Evolutionary conservation across 2,113 vertebrate genomes (phyloP).

Genomic region (Tangachromis dhanisi): DNA sequence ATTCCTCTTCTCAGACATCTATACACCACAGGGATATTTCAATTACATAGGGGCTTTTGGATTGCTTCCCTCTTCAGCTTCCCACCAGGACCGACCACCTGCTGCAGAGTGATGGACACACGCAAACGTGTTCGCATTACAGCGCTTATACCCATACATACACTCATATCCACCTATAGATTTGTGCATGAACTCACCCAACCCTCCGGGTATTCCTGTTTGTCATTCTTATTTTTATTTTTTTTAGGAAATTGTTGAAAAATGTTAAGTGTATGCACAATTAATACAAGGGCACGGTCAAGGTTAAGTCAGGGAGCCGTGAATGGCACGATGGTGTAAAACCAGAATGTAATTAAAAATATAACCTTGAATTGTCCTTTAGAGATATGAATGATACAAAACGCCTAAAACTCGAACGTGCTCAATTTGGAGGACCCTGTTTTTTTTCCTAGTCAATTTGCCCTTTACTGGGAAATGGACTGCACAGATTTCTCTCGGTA

Average conservation of each 20-base stretch:
- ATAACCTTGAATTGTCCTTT: conserved; percentile 16
- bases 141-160: not conserved
- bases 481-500: conserved; percentile 23
- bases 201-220: not conserved
- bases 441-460: conserved; percentile 38
- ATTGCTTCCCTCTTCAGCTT: conserved; percentile 3
- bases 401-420: not conserved
- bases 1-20: conserved; percentile 45
- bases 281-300: not conserved
- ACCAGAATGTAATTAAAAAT: not conserved
- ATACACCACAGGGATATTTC: conserved; percentile 56
- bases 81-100: not conserved
- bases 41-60: conserved; percentile 36
- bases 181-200: not conserved
- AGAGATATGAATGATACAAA: not conserved
- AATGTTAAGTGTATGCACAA: not conserved
- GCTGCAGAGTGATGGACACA: conserved; percentile 6
- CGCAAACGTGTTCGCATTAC: not conserved
- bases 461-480: conserved; percentile 49
- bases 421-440: not conserved
- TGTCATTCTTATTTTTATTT: not conserved
- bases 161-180: not conserved
- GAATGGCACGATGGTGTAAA: not conserved
- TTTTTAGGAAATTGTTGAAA: not conserved
- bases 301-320: not conserved